Evolutionary conservation across 2,113 vertebrate genomes (phyloP).

Genomic region (Acrocephalus arundinaceus): DNA sequence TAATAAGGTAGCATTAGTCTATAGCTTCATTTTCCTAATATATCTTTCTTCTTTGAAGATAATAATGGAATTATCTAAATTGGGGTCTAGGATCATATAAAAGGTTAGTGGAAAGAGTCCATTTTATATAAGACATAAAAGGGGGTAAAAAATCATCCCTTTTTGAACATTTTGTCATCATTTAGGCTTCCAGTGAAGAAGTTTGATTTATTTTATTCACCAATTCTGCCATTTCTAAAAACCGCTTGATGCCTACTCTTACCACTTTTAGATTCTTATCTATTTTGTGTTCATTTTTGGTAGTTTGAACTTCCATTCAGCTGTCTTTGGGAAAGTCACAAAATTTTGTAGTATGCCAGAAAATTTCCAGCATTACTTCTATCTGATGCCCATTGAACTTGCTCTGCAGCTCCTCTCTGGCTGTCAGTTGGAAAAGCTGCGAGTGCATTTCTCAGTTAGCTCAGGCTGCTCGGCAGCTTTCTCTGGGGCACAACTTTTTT

Average conservation of each 20-base stretch:
- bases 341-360: background rate
- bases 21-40: constrained; percentile 70
- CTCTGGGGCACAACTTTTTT: constrained; percentile 20
- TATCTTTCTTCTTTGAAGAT: constrained; percentile 62
- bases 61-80: constrained; percentile 49
- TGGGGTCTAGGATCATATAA: background rate
- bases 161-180: background rate
- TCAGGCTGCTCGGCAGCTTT: background rate
- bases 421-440: background rate
- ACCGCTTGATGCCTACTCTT: background rate
- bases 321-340: background rate
- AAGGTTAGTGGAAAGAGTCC: background rate
- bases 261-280: background rate
- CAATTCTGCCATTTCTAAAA: background rate
- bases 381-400: background rate
- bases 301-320: background rate
- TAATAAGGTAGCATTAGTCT: constrained; percentile 81
- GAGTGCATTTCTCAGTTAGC: background rate
- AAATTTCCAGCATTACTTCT: background rate
- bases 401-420: background rate
- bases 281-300: background rate
- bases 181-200: background rate
- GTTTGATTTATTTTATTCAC: background rate
- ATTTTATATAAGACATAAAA: background rate
- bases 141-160: rapidly evolving